Conservation (phyloP, 2,113 vertebrate species). For the Lampris megalopsis region DNA sequence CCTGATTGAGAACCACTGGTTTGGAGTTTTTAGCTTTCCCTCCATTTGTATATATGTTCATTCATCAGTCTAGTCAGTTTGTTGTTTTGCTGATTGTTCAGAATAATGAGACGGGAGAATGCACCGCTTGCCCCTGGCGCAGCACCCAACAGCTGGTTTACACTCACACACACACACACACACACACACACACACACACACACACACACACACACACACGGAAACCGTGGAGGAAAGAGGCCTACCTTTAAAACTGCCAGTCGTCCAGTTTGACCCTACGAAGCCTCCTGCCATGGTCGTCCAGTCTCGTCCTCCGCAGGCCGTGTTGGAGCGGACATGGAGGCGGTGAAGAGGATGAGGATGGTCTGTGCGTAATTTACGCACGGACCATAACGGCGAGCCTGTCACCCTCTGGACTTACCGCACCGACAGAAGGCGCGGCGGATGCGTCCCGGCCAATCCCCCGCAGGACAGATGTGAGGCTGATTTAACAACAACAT, state of each 20-base stretch:
- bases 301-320: constrained; percentile 57
- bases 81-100: no score
- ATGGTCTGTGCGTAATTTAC: constrained; percentile 46
- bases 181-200: constrained; percentile 8
- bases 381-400: constrained; percentile 24
- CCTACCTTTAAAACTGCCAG: constrained; percentile 50
- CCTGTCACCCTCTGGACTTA: constrained; percentile 26
- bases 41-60: no score
- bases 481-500: constrained; percentile 72
- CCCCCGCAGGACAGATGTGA: constrained; percentile 73
- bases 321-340: constrained; percentile 23
- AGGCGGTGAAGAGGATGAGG: not conserved
- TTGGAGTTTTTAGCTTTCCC: no score
- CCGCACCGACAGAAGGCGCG: constrained; percentile 40
- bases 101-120: no score
- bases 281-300: constrained; percentile 25
- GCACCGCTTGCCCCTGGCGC: no score
- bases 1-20: no score
- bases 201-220: not conserved
- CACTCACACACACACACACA: constrained; percentile 10
- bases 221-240: not conserved
- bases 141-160: constrained; percentile 16
- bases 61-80: no score
- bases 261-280: constrained; percentile 24
- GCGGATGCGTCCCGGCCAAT: constrained; percentile 58